Evolutionary conservation across 2,113 vertebrate genomes (phyloP).

Genomic region (Pica pica): DNA sequence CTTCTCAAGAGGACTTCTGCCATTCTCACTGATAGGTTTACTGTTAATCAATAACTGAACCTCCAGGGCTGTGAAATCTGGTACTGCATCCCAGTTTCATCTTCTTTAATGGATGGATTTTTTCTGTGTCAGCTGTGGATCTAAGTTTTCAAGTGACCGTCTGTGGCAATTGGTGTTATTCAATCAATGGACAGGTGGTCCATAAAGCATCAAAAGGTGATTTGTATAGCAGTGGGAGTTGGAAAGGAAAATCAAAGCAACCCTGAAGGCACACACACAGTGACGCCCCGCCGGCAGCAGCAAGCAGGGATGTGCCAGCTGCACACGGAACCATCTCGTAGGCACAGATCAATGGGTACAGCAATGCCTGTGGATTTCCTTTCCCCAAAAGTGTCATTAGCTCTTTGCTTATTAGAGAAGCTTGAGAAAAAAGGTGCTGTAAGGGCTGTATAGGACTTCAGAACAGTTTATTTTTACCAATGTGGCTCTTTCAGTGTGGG

Average conservation of each 20-base stretch:
- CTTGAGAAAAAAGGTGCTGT: neutral
- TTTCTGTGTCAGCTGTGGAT: neutral
- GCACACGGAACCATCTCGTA: neutral
- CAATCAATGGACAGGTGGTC: constrained; percentile 3
- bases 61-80: neutral
- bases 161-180: neutral
- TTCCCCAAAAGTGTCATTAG: neutral
- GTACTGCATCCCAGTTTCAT: neutral
- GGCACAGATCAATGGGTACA: neutral
- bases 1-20: constrained; percentile 12
- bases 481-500: neutral
- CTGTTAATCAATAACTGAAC: constrained; percentile 37
- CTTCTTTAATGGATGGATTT: constrained; percentile 1
- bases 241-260: neutral
- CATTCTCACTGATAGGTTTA: neutral
- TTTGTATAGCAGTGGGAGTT: neutral
- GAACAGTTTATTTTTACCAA: neutral
- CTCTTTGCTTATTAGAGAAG: neutral
- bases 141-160: constrained; percentile 4
- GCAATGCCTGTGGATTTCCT: neutral
- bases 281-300: fast-evolving
- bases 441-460: neutral
- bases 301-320: neutral
- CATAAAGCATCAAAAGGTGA: neutral
- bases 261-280: neutral